Evolutionary conservation across 2,797 vertebrate genomes (phyloP).

Genomic region (Chromobotia macracanthus): DNA sequence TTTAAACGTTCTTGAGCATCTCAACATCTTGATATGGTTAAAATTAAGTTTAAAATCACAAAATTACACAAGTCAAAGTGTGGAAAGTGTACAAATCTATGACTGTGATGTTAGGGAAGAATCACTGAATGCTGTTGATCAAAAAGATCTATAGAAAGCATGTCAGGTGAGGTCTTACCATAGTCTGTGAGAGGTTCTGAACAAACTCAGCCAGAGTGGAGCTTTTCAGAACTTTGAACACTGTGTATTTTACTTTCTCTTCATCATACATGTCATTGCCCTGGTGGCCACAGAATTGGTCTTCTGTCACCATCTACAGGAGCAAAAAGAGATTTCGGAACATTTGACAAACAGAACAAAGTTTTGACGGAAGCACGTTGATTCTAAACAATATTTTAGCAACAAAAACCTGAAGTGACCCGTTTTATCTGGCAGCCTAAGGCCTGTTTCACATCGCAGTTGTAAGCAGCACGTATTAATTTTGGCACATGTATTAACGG

Average conservation of each 20-base stretch:
- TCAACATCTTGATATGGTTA: not conserved
- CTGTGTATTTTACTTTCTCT: slow-evolving; percentile 98
- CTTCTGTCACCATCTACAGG: slow-evolving; percentile 94
- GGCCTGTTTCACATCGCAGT: not conserved
- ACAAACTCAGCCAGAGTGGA: slow-evolving; percentile 96
- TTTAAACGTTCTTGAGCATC: too few species aligned
- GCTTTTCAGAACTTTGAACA: slow-evolving; percentile 98
- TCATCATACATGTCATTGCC: slow-evolving; percentile 99
- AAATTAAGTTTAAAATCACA: not conserved
- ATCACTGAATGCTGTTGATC: too few species aligned
- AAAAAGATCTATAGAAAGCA: not conserved
- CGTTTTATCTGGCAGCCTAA: not conserved
- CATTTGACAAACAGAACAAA: not conserved
- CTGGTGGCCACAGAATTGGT: slow-evolving; percentile 99
- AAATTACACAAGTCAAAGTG: too few species aligned
- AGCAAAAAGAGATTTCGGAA: slow-evolving; percentile 15
- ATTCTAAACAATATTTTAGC: too few species aligned
- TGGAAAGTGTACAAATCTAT: too few species aligned
- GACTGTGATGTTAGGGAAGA: too few species aligned
- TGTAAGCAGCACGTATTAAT: not conserved
- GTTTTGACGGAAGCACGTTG: not conserved
- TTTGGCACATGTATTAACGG: not conserved
- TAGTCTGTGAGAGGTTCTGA: slow-evolving; percentile 97
- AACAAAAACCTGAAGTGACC: not conserved
- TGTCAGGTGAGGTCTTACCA: slow-evolving; percentile 80